These are phyloP conservation scores for Anabacerthia variegaticeps DNA, from an alignment of 2,797 vertebrate genomes.

Conservation along the genomic window DNA sequence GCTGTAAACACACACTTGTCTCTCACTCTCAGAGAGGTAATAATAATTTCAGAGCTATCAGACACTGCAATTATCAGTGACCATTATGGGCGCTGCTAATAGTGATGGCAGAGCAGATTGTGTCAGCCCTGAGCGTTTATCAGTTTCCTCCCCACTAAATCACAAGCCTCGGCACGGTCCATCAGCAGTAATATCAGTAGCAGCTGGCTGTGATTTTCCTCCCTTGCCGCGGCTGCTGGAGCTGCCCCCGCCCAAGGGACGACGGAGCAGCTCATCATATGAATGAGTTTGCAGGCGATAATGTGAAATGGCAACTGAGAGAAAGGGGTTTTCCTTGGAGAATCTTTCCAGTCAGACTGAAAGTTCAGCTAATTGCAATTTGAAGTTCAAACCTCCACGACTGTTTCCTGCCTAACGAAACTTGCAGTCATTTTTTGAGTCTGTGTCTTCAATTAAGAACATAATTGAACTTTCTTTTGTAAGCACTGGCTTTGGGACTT, in stretches of 20 bases:
- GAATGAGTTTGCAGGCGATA: not conserved
- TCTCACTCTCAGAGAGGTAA: not conserved
- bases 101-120: not conserved
- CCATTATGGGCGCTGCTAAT: not conserved
- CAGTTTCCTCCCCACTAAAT: not conserved
- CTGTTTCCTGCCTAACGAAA: slow-evolving; percentile 41
- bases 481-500: slow-evolving; percentile 12
- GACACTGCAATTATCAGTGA: not conserved
- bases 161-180: not conserved
- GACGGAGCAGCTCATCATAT: not conserved
- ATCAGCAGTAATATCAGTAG: slow-evolving; percentile 1
- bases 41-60: not conserved
- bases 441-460: slow-evolving; percentile 10
- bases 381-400: slow-evolving; percentile 35
- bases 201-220: slow-evolving; percentile 42
- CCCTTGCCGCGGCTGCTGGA: not conserved
- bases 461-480: slow-evolving; percentile 24
- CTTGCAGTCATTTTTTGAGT: slow-evolving; percentile 23
- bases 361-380: slow-evolving; percentile 27
- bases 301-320: not conserved
- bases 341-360: slow-evolving; percentile 50
- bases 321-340: slow-evolving; percentile 34
- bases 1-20: not conserved
- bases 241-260: slow-evolving; percentile 27
- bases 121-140: not conserved